Conservation (phyloP, 2,113 vertebrate species). For the Herpailurus yagouaroundi region DNA sequence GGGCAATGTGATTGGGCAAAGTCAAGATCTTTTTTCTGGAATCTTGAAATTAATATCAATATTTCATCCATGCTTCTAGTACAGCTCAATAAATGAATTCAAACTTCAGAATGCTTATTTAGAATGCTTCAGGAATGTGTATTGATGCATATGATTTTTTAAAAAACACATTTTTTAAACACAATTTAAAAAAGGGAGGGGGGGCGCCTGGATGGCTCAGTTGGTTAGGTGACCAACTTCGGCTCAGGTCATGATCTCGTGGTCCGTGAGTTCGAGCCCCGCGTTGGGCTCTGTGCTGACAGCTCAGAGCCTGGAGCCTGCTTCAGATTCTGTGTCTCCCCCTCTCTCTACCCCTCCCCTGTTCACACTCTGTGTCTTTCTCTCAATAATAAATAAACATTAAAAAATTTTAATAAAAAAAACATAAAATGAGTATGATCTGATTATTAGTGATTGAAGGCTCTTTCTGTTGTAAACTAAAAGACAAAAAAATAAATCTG, state of each 20-base stretch:
- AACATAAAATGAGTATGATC: background rate
- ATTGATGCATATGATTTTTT: background rate
- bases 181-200: too few relatives aligned
- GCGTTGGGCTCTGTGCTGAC: too few relatives aligned
- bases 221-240: too few relatives aligned
- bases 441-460: background rate
- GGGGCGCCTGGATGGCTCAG: too few relatives aligned
- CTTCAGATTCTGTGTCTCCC: too few relatives aligned
- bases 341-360: too few relatives aligned
- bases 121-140: background rate
- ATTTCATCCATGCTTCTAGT: background rate
- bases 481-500: background rate
- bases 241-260: too few relatives aligned
- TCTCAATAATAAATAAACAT: too few relatives aligned
- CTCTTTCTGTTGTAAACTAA: background rate
- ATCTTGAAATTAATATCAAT: background rate
- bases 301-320: too few relatives aligned
- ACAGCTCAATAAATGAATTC: background rate
- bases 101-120: background rate
- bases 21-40: background rate
- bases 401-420: too few relatives aligned
- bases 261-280: too few relatives aligned
- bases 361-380: too few relatives aligned
- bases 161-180: background rate
- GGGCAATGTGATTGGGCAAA: background rate